These are phyloP conservation scores for Platyscapa corneri DNA, from an alignment of 1,140 invertebrate species.

Conservation along the genomic window DNA sequence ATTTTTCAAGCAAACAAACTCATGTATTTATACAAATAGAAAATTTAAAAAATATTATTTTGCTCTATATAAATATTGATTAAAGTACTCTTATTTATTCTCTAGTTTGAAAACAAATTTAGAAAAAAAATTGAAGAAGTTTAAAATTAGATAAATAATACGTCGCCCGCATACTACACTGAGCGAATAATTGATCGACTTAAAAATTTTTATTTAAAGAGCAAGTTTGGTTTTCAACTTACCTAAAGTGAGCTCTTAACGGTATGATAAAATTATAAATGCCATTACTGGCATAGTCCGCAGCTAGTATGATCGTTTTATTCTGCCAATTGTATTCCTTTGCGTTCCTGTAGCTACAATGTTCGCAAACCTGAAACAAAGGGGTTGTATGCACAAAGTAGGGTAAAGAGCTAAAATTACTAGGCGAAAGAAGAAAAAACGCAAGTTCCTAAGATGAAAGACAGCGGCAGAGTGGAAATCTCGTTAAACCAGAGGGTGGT, in stretches of 20 bases:
- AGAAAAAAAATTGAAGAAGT: no score
- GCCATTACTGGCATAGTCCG: constrained; percentile 97
- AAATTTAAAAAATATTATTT: no score
- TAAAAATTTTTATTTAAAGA: constrained; percentile 17
- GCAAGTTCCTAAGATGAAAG: constrained; percentile 26
- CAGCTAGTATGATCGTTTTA: constrained; percentile 96
- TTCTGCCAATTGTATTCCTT: constrained; percentile 99
- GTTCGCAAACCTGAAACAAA: constrained; percentile 87
- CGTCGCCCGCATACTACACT: not conserved
- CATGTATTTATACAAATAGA: no score
- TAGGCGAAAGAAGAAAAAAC: not conserved
- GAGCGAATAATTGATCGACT: not conserved
- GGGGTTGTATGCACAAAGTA: constrained; percentile 34
- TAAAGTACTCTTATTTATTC: no score
- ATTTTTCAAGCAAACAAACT: no score
- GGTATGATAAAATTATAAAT: constrained; percentile 99
- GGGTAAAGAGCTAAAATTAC: not conserved
- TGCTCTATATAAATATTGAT: no score
- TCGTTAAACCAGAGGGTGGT: constrained; percentile 34
- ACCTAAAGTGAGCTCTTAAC: constrained; percentile 91
- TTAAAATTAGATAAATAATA: no score
- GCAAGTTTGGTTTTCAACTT: constrained; percentile 33
- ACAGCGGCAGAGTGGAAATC: constrained; percentile 46
- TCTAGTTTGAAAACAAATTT: no score
- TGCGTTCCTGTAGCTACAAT: constrained; percentile 93